phyloP scores from a whole-genome alignment of 2,113 vertebrate genomes.

The Thalassarche chlororhynchos region DNA sequence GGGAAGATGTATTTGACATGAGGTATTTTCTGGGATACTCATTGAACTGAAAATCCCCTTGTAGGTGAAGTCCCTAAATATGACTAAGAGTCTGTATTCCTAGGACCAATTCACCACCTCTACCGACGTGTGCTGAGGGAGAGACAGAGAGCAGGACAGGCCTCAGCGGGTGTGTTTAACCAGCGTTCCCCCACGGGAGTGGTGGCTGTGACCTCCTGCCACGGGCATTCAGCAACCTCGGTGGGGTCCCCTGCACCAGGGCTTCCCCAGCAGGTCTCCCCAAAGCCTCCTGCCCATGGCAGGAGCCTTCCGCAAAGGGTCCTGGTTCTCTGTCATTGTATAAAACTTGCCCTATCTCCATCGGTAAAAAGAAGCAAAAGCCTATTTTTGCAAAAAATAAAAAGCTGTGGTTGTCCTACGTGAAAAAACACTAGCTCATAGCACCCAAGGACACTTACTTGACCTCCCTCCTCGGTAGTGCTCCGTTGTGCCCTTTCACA shows the following conservation, averaged over 20 bases:
- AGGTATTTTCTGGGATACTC: constrained; percentile 28
- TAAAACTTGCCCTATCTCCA: not conserved
- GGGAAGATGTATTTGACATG: not conserved
- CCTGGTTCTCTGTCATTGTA: not conserved
- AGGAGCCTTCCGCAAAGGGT: not conserved
- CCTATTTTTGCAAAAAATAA: not conserved
- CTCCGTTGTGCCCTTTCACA: not conserved
- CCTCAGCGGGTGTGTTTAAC: not conserved
- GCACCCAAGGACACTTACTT: not conserved
- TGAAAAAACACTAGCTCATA: not conserved
- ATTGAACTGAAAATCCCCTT: not conserved
- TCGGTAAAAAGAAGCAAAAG: not conserved
- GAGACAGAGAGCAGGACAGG: not conserved
- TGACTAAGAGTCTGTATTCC: not conserved
- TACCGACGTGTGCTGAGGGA: not conserved
- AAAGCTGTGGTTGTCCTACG: not conserved
- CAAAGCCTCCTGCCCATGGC: not conserved
- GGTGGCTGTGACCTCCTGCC: not conserved
- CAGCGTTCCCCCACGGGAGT: rapidly evolving
- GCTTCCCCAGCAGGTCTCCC: not conserved
- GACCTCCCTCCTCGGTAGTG: not conserved
- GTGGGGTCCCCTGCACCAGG: not conserved
- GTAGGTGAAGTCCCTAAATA: not conserved
- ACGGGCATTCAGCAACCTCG: not conserved
- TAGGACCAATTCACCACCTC: not conserved